A percentile compares a stretch with the other conserved stretches of the same genome.
Evolutionary conservation across 1,140 invertebrate genomes (phyloP).

Genomic region (Dendrolimus punctatus): DNA sequence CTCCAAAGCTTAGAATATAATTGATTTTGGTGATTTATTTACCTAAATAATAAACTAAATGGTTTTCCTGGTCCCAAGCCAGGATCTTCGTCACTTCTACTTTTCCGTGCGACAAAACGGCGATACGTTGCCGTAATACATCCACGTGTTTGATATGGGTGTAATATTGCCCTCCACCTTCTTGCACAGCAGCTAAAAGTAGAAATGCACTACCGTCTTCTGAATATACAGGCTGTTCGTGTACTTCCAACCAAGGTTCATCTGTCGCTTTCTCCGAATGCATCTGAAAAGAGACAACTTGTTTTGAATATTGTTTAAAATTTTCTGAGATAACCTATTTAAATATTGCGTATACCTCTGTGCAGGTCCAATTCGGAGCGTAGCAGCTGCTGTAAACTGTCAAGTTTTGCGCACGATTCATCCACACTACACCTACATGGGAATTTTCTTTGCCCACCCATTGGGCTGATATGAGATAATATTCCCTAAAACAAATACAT

Average conservation of each 20-base stretch:
- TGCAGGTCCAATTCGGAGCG: conserved; percentile 84
- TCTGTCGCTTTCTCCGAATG: conserved; percentile 86
- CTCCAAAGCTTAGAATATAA: neutral
- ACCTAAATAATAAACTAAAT: conserved; percentile 88
- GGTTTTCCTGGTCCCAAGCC: conserved; percentile 87
- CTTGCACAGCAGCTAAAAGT: conserved; percentile 85
- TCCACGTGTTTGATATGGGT: conserved; percentile 92
- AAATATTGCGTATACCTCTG: conserved; percentile 74
- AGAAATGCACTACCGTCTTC: conserved; percentile 89
- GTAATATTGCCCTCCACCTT: conserved; percentile 86
- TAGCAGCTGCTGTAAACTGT: conserved; percentile 86
- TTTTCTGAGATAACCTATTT: neutral
- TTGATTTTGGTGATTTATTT: conserved; percentile 13
- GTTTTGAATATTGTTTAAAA: conserved; percentile 1
- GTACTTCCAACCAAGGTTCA: conserved; percentile 88
- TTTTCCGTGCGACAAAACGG: conserved; percentile 88
- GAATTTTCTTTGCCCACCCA: conserved; percentile 86
- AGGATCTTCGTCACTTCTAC: conserved; percentile 89
- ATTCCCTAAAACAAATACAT: conserved; percentile 79
- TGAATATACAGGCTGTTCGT: conserved; percentile 87
- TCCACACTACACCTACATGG: conserved; percentile 89
- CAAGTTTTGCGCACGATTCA: conserved; percentile 92
- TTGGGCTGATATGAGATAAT: conserved; percentile 91
- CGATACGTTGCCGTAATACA: conserved; percentile 85
- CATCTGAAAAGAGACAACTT: conserved; percentile 67